Evolutionary conservation across 2,888 invertebrate species (phyloP).

Genomic region (Limnephilus rhombicus): DNA sequence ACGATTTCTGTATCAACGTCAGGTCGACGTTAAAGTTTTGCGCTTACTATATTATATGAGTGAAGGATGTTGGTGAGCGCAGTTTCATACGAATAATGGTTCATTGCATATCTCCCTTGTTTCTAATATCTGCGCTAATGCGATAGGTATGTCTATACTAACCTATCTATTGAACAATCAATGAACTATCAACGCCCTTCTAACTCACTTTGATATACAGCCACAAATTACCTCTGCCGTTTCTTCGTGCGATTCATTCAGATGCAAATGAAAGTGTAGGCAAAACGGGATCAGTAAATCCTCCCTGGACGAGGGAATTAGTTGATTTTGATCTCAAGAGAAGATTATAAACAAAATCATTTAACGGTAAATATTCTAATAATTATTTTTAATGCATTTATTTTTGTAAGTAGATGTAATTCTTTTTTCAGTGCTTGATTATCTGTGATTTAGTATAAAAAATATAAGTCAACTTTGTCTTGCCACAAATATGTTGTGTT

Average conservation of each 20-base stretch:
- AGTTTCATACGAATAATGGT: too few species aligned
- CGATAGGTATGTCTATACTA: background rate
- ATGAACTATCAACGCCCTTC: background rate
- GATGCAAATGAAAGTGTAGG: background rate
- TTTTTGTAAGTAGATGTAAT: conserved; percentile 14
- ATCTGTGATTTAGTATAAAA: conserved; percentile 48
- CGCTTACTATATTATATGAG: too few species aligned
- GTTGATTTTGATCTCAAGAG: conserved; percentile 29
- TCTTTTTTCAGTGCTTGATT: conserved; percentile 30
- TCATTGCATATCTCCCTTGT: too few species aligned
- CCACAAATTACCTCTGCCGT: background rate
- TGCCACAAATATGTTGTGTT: conserved; percentile 29
- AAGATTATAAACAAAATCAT: background rate
- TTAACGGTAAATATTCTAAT: background rate
- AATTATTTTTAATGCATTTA: conserved; percentile 25
- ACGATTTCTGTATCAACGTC: too few species aligned
- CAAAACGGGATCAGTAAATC: background rate
- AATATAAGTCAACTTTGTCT: conserved; percentile 16
- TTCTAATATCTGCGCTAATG: too few species aligned
- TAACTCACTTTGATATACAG: background rate
- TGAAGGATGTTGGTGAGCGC: too few species aligned
- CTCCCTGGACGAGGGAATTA: background rate
- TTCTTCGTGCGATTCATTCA: background rate
- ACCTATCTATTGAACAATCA: background rate
- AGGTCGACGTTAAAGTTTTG: too few species aligned